Percentiles rank a stretch among this genome's conserved stretches.
Conservation (phyloP, 1,140 invertebrate species). For the Heliconius hermathena region DNA sequence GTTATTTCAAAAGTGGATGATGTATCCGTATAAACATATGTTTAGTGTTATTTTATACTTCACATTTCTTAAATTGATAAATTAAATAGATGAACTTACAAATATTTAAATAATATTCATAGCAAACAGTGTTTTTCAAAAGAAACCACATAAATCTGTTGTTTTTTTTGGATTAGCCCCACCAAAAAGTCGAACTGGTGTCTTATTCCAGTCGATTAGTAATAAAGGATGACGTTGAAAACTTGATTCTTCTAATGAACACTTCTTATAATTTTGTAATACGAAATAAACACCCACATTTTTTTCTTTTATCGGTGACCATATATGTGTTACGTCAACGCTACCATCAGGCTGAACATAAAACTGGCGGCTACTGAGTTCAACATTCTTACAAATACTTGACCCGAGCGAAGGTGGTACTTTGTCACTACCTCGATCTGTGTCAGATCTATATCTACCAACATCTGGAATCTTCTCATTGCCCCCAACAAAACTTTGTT, state of each 20-base stretch:
- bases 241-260: slow-evolving; percentile 56
- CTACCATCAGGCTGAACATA: slow-evolving; percentile 68
- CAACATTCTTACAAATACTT: slow-evolving; percentile 61
- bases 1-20: not conserved
- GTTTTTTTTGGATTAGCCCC: slow-evolving; percentile 81
- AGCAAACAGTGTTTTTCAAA: slow-evolving; percentile 46
- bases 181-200: slow-evolving; percentile 82
- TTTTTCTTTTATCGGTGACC: slow-evolving; percentile 60
- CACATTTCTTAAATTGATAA: not conserved
- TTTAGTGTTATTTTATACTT: too few species aligned
- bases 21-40: not conserved
- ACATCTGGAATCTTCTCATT: slow-evolving; percentile 66
- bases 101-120: not conserved
- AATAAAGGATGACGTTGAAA: slow-evolving; percentile 54
- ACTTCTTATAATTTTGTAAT: slow-evolving; percentile 67
- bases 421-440: slow-evolving; percentile 48
- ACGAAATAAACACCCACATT: slow-evolving; percentile 67
- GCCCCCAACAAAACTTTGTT: slow-evolving; percentile 63
- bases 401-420: slow-evolving; percentile 61
- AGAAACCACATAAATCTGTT: slow-evolving; percentile 79
- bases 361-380: slow-evolving; percentile 53
- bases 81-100: not conserved
- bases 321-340: slow-evolving; percentile 57
- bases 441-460: slow-evolving; percentile 66
- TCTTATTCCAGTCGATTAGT: slow-evolving; percentile 83